Conservation (phyloP, 2,113 vertebrate genomes). For the Petaurus breviceps region DNA sequence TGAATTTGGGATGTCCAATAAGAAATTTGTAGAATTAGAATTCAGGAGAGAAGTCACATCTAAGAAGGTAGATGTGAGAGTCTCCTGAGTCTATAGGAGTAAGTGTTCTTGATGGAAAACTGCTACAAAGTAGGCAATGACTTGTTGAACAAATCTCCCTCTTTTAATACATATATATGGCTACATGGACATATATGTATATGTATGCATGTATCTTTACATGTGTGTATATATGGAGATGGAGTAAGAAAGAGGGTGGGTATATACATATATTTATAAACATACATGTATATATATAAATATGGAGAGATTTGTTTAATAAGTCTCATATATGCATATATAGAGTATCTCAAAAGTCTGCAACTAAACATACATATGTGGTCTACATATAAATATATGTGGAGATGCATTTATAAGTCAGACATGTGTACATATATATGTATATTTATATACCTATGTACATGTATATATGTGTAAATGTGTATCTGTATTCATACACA, state of each 20-base stretch:
- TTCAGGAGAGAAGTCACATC: not conserved
- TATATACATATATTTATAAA: not conserved
- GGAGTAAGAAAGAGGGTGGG: not conserved
- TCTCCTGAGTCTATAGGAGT: not conserved
- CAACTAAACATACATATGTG: not conserved
- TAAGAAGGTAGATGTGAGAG: not conserved
- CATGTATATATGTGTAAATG: too few relatives aligned
- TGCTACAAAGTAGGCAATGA: not conserved
- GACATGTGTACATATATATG: not conserved
- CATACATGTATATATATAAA: not conserved
- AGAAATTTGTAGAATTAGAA: not conserved
- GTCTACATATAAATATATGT: not conserved
- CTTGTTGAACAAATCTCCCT: not conserved
- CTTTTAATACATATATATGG: not conserved
- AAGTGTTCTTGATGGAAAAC: not conserved
- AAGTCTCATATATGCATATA: not conserved
- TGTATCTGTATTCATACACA: too few relatives aligned
- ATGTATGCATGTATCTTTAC: not conserved
- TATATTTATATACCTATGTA: not conserved
- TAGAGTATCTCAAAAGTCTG: not conserved
- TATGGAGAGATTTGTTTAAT: not conserved
- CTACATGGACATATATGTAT: not conserved
- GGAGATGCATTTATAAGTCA: not conserved
- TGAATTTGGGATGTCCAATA: not conserved
- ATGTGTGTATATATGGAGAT: not conserved